Conservation (phyloP, 2,797 vertebrate species). For the Characodon lateralis region DNA sequence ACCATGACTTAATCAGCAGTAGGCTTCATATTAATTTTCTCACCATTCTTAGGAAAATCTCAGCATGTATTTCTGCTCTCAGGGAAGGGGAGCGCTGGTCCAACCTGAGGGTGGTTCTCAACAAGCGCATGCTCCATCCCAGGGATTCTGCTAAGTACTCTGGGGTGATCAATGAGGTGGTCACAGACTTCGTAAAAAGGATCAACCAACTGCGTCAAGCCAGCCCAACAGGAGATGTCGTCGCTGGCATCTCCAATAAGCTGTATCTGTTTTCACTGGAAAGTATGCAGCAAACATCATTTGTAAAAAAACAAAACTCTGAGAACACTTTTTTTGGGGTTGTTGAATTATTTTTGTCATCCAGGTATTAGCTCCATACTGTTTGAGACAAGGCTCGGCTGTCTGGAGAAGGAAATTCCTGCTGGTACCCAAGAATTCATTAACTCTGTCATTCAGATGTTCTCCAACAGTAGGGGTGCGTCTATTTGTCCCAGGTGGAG, state of each 20-base stretch:
- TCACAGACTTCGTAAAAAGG: conserved; percentile 84
- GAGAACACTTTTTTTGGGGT: background rate
- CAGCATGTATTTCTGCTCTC: background rate
- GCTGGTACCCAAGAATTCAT: conserved; percentile 86
- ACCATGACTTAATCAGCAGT: background rate
- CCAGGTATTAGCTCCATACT: conserved; percentile 91
- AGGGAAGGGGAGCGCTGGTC: conserved; percentile 91
- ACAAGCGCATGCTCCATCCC: conserved; percentile 88
- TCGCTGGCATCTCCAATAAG: conserved; percentile 82
- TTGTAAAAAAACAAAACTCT: background rate
- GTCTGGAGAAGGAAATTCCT: conserved; percentile 87
- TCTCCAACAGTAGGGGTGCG: conserved; percentile 79
- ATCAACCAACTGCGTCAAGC: conserved; percentile 76
- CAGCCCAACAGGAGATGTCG: conserved; percentile 84
- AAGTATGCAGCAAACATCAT: conserved; percentile 72
- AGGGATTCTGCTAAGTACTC: conserved; percentile 85
- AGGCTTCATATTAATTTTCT: background rate
- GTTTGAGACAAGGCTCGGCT: conserved; percentile 92
- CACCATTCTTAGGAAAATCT: background rate
- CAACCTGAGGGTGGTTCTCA: conserved; percentile 86
- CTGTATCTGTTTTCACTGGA: conserved; percentile 91
- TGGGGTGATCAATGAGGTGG: conserved; percentile 81
- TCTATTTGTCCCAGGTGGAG: conserved; percentile 86
- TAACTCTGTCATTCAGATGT: conserved; percentile 85
- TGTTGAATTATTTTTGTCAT: background rate